These are phyloP conservation scores for Melipona bicolor DNA, from an alignment of 2,888 invertebrate species.

Conservation along the genomic window DNA sequence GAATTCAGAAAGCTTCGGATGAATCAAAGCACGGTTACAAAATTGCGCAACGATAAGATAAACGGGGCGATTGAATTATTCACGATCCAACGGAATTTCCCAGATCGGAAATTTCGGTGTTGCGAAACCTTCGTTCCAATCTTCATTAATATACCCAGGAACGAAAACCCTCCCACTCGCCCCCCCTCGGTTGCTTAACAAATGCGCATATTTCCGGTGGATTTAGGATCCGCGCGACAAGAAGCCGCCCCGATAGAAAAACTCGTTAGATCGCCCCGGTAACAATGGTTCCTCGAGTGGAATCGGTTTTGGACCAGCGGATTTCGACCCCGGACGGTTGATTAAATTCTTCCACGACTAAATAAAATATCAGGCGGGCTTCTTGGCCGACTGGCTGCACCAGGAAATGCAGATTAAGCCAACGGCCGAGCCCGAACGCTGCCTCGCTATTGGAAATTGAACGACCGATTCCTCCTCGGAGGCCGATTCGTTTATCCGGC, in stretches of 20 bases:
- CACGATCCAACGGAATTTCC: not conserved
- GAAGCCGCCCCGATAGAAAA: constrained; percentile 14
- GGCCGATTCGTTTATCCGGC: constrained; percentile 36
- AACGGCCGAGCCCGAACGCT: constrained; percentile 16
- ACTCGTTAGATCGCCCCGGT: constrained; percentile 41
- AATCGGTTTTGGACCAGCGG: constrained; percentile 21
- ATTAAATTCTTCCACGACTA: constrained; percentile 52
- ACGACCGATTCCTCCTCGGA: constrained; percentile 33
- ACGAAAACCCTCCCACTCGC: not conserved
- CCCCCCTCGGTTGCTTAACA: constrained; percentile 18
- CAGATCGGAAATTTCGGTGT: not conserved
- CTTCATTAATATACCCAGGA: constrained; percentile 19
- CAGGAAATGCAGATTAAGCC: constrained; percentile 50
- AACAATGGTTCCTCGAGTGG: constrained; percentile 43
- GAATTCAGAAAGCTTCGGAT: no score
- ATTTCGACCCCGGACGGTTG: constrained; percentile 29
- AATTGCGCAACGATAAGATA: not conserved
- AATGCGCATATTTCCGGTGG: constrained; percentile 46
- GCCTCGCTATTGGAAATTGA: constrained; percentile 41
- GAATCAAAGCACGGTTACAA: not conserved
- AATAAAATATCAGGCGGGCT: constrained; percentile 45
- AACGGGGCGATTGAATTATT: constrained; percentile 2
- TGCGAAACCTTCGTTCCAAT: constrained; percentile 3
- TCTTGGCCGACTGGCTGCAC: constrained; percentile 39
- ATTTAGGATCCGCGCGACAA: constrained; percentile 9